Evolutionary conservation across 1,140 invertebrate genomes (phyloP), one percentile per base, ranked within the genome.

Genomic region (Habropoda laboriosa): DNA sequence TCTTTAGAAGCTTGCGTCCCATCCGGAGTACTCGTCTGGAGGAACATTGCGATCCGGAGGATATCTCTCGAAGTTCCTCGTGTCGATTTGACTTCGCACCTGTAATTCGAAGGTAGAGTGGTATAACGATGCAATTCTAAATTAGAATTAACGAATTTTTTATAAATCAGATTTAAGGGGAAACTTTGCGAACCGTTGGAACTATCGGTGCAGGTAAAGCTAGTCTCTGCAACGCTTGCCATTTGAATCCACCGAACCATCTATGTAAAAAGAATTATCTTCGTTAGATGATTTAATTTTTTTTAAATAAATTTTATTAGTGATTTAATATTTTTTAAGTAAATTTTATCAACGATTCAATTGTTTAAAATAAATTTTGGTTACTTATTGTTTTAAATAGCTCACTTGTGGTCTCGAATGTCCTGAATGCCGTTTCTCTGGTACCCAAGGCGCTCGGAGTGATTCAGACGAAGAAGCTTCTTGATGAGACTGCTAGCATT

Each of bases 221-320:
- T 79, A 96, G 93, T 68, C 94, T 94, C 32, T 95, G 93, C 27
- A 99, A 92, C 16, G 95, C 96, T 82, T 97, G 95, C 98, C 98
- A 99, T 89, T 99, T 97, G 89, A 99, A 98, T 63, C 96, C 97
- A 87, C 97, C 95, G 93, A 98, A 99, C 98, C 98, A 99, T 85
- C 97, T 95, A 82, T 60, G 70, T 71, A 84, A 81, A 88, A 87
- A 82, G 2, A 47, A 51, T 64, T 68, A 61, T 42, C 35, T 78
- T 24, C 4, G 21, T 72, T 24, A 58, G 13, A 57, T 27, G 16
- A 10, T 35, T 6, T 53, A 0, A 57, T 38, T 40, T 35, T 40
- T 49, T 45, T 75, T 7, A 55, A 49, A 42, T 49, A 78, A 61
- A 30, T 30, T 18, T 21, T 16, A 18, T 2, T 57, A 32, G 16